Conservation (phyloP, 2,797 vertebrate genomes). For the Sebastes cheni region DNA sequence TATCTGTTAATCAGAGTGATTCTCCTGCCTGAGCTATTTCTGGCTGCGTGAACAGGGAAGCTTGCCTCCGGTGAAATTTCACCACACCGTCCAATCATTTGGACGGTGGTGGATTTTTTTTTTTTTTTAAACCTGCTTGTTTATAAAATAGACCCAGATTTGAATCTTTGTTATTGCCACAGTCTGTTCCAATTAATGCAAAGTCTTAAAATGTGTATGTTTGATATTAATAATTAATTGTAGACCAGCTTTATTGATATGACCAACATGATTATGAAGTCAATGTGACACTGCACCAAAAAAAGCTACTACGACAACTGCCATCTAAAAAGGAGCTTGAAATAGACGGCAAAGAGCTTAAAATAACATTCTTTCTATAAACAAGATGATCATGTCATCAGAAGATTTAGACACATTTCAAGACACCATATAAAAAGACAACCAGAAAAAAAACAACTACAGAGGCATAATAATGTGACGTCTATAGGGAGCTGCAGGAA, state of each 20-base stretch:
- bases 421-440: not conserved
- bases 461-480: too few species aligned
- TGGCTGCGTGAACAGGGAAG: conserved; percentile 18
- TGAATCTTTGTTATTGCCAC: not conserved
- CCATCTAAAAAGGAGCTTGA: conserved; percentile 18
- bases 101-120: not conserved
- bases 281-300: not conserved
- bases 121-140: not conserved
- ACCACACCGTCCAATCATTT: not conserved
- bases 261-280: not conserved
- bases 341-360: conserved; percentile 8
- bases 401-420: not conserved
- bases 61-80: conserved; percentile 51
- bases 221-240: conserved; percentile 24
- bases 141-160: not conserved
- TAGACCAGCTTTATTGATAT: conserved; percentile 12
- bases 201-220: not conserved
- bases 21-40: conserved; percentile 54
- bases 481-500: not conserved
- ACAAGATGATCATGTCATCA: not conserved
- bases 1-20: conserved; percentile 62
- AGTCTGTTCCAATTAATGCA: not conserved
- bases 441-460: not conserved
- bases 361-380: not conserved
- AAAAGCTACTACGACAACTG: conserved; percentile 8